These are phyloP conservation scores for Drepana falcataria DNA, from an alignment of 2,888 invertebrate genomes.

Conservation along the genomic window DNA sequence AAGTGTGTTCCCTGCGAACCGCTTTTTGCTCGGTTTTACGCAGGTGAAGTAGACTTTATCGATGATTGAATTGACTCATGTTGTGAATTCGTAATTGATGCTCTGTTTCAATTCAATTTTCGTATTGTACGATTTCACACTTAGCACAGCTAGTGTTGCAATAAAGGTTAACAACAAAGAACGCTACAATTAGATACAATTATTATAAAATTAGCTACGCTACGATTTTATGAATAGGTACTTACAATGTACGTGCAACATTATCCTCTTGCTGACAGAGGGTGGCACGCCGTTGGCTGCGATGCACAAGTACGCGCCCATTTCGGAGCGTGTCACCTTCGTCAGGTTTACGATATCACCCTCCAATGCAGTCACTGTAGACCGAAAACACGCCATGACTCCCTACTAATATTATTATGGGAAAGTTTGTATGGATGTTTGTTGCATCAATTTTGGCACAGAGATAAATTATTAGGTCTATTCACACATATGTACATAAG, in stretches of 20 bases:
- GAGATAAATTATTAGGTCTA: too few species aligned
- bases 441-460: too few species aligned
- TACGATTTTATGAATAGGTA: slow-evolving; percentile 37
- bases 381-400: background rate
- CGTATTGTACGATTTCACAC: slow-evolving; percentile 8
- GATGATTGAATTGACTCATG: slow-evolving; percentile 68
- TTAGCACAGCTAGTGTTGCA: too few species aligned
- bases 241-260: slow-evolving; percentile 95
- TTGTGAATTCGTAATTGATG: slow-evolving; percentile 52
- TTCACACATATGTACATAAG: too few species aligned
- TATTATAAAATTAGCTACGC: too few species aligned
- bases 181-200: too few species aligned
- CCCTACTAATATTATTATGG: background rate
- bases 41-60: slow-evolving; percentile 70
- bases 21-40: slow-evolving; percentile 62
- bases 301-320: slow-evolving; percentile 93
- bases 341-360: slow-evolving; percentile 89
- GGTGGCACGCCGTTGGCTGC: slow-evolving; percentile 93
- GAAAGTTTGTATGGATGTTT: too few species aligned
- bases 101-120: slow-evolving; percentile 18
- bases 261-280: slow-evolving; percentile 93
- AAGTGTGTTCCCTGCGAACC: slow-evolving; percentile 57
- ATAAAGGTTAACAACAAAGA: too few species aligned
- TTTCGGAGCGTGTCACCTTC: slow-evolving; percentile 92
- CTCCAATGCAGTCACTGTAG: slow-evolving; percentile 83